Evolutionary conservation across 2,113 vertebrate genomes (phyloP).

Genomic region (Spermophilus dauricus): DNA sequence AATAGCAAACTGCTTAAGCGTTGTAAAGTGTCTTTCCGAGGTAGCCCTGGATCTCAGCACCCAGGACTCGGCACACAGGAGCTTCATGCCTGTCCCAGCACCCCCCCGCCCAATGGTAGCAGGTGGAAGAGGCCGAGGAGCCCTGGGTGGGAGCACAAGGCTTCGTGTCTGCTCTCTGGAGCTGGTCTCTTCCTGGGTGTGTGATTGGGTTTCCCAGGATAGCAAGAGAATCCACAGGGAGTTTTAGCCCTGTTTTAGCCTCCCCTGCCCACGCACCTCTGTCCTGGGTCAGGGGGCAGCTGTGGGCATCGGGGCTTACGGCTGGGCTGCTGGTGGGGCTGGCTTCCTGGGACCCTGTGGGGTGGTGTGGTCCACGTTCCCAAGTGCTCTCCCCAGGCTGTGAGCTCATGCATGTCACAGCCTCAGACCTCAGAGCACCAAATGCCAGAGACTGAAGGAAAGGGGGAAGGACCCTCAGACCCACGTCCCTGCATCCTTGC

Average conservation of each 20-base stretch:
- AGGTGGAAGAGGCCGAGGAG: not conserved
- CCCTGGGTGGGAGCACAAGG: rapidly evolving
- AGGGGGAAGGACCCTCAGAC: too few relatives aligned
- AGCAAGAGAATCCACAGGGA: not conserved
- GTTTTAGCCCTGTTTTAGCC: not conserved
- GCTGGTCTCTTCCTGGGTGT: not conserved
- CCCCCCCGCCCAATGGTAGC: rapidly evolving
- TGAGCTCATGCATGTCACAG: not conserved
- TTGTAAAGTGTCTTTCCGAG: not conserved
- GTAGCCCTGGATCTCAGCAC: not conserved
- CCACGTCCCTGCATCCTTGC: rapidly evolving
- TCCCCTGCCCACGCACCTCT: not conserved
- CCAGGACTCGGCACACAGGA: not conserved
- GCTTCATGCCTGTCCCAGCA: rapidly evolving
- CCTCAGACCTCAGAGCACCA: not conserved
- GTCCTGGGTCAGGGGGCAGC: not conserved
- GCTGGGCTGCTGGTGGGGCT: too few relatives aligned
- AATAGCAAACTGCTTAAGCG: not conserved
- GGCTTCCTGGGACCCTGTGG: not conserved
- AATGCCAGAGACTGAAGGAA: not conserved
- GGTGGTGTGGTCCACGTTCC: not conserved
- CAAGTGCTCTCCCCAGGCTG: rapidly evolving
- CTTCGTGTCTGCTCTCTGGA: not conserved
- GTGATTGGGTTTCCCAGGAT: not conserved
- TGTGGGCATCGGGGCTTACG: not conserved